These are phyloP conservation scores for Bruchidius siliquastri DNA, from an alignment of 2,888 invertebrate species.

Conservation along the genomic window DNA sequence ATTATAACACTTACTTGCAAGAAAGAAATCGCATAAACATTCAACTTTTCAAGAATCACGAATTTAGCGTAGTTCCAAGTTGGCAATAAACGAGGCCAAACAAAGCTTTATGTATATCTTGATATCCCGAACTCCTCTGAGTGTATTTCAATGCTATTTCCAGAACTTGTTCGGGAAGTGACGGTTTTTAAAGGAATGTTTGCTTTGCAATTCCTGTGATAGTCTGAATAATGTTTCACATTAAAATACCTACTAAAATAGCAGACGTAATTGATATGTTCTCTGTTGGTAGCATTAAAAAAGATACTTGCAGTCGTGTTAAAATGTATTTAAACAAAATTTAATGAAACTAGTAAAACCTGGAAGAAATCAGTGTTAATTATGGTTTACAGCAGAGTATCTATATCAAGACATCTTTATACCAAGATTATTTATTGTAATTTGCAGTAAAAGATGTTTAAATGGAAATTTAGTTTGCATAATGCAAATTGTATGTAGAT, in stretches of 20 bases:
- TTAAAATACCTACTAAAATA: background rate
- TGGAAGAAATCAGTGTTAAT: no score
- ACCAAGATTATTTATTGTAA: no score
- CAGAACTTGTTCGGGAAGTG: background rate
- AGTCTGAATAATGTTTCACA: background rate
- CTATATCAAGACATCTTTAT: no score
- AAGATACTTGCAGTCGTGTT: no score
- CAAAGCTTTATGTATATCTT: background rate
- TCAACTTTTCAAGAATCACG: background rate
- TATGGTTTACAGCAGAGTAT: no score
- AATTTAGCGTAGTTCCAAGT: background rate
- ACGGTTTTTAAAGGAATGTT: background rate
- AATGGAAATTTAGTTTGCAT: no score
- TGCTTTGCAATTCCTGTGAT: background rate
- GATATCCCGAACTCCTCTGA: background rate
- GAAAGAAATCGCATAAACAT: background rate
- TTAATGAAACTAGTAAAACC: no score
- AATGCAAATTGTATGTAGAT: no score
- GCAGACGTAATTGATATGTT: background rate
- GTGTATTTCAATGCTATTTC: background rate
- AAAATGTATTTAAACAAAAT: no score
- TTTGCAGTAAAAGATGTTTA: no score
- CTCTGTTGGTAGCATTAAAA: background rate
- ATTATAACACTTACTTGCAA: no score
- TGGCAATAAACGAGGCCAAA: background rate